Base-by-base conservation (phyloP, 2,113 vertebrate genomes). In the Pygoscelis antarcticus region DNA sequence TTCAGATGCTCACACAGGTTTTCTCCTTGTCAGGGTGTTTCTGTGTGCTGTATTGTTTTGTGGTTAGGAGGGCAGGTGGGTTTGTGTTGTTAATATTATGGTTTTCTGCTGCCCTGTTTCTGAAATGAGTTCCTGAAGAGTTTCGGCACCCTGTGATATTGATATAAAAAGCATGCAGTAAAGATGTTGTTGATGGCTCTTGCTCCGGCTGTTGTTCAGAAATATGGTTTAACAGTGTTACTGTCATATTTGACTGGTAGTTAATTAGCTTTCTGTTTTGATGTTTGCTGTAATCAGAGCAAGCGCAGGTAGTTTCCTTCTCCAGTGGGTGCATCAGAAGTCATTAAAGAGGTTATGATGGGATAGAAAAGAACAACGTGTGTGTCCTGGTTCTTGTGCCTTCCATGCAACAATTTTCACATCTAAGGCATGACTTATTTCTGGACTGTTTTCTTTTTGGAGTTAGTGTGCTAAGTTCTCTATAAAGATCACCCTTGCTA, bases 141-240 rank as follows among this genome's bases (percentile, higher is more conserved):
- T 57, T 84, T 46, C 4, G 13, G 38, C 2, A 1, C 36, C 60
- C 60, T 54, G 51, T 77, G 72, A 58, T 34, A 68, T 2, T 52
- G n/a, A 60, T 79, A 14, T 11, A 60, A 7, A 32, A 88, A 86
- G 23, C 46, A 29, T 64, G 71, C 80, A 52, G 61, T 70, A 58
- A 80, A 60, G 65, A 65, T 70, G 71, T 23, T 55, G 17, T 32
- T 65, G 90, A 61, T 85, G 87, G 70, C 72, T 95, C 79, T 96
- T 80, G 60, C 85, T 95, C 79, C 95, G 83, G 60, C 85, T 95
- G 71, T 80, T 94, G 36, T 62, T 93, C 79, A 93, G 88, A 83
- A 86, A 64, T 47, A 69, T 0, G 12, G 9, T 55, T 92, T 88
- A 77, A 74, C 34, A n/a, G n/a, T 51, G 38, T 51, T 90, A 77